Conservation (phyloP, 2,888 invertebrate genomes). For the Boloria selene region DNA sequence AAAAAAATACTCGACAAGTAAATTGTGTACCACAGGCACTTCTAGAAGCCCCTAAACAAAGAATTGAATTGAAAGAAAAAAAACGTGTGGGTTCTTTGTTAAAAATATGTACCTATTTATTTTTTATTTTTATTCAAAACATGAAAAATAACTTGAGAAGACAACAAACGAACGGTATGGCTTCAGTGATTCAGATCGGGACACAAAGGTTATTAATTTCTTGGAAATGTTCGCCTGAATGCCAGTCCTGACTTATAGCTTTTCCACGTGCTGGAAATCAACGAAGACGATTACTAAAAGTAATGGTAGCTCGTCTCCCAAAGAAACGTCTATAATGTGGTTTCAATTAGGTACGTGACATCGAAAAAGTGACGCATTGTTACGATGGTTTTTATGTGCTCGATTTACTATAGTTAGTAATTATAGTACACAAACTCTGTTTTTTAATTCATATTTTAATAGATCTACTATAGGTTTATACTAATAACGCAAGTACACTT, state of each 20-base stretch:
- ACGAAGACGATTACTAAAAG: conserved; percentile 4
- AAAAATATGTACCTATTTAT: too few relatives aligned
- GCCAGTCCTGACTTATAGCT: conserved; percentile 43
- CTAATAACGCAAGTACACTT: too few relatives aligned
- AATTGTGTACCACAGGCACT: too few relatives aligned
- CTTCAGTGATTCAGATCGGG: conserved; percentile 49
- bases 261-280: conserved; percentile 35
- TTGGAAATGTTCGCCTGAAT: conserved; percentile 51
- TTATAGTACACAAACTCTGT: too few relatives aligned
- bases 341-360: conserved; percentile 19
- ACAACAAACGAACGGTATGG: conserved; percentile 19
- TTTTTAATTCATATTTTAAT: too few relatives aligned
- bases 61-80: too few relatives aligned
- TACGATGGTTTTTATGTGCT: not conserved
- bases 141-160: not conserved
- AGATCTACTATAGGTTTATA: too few relatives aligned
- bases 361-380: not conserved
- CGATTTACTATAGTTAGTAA: not conserved
- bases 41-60: too few relatives aligned
- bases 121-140: not conserved
- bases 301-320: conserved; percentile 15
- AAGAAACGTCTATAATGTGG: conserved; percentile 19
- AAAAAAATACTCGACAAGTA: too few relatives aligned
- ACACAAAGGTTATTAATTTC: conserved; percentile 52
- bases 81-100: too few relatives aligned